Evolutionary conservation across 2,888 invertebrate genomes (phyloP).

Genomic region (Calliopum simillimum): DNA sequence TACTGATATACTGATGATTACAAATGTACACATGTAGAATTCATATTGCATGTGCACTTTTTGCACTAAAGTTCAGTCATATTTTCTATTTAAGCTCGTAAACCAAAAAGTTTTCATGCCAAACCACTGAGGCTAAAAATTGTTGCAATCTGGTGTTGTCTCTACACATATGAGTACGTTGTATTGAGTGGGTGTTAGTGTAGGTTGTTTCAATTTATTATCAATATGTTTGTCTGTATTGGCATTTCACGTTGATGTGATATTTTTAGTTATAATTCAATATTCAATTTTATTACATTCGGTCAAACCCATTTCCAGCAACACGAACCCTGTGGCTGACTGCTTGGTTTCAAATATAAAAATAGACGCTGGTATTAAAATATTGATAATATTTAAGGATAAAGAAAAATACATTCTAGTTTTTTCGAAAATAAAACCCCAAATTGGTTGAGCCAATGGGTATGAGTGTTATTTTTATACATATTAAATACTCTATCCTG

Average conservation of each 20-base stretch:
- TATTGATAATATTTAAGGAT: no score
- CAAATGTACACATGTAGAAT: background rate
- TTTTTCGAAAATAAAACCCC: no score
- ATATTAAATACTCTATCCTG: no score
- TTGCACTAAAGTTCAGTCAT: conserved; percentile 11
- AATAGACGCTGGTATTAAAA: no score
- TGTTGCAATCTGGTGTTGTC: conserved; percentile 21
- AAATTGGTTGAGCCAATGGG: no score
- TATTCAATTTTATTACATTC: conserved; percentile 22
- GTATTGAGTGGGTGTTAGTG: conserved; percentile 11
- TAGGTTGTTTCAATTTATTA: background rate
- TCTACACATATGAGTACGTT: conserved; percentile 2
- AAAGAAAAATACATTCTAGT: no score
- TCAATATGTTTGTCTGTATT: background rate
- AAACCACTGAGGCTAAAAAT: conserved; percentile 23
- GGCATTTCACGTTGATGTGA: conserved; percentile 16
- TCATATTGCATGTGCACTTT: conserved; percentile 3
- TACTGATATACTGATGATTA: background rate
- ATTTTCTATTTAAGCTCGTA: conserved; percentile 22
- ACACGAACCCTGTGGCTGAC: background rate
- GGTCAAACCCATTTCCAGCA: conserved; percentile 2
- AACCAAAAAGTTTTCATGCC: conserved; percentile 23
- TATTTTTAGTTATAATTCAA: conserved; percentile 25
- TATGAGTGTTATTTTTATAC: no score
- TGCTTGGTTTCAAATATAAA: no score